Percentiles rank a stretch among this genome's conserved stretches.
phyloP scores from a whole-genome alignment of 1,140 invertebrate species.

The Brachionus manjavacas region DNA sequence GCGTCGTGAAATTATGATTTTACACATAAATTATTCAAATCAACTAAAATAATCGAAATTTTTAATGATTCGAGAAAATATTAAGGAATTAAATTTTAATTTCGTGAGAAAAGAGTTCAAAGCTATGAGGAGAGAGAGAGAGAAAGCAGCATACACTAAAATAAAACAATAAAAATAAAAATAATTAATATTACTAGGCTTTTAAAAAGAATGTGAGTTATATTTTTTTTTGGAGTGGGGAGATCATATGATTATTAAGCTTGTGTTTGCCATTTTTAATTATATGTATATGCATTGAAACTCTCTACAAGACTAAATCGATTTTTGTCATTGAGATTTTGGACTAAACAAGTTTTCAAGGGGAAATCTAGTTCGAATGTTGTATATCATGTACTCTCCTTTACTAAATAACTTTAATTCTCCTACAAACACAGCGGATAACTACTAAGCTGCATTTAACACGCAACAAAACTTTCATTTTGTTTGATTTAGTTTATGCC shows the following conservation, averaged over 20 bases:
- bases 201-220: neutral
- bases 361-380: neutral
- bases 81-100: neutral
- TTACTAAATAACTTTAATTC: slow-evolving; percentile 11
- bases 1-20: slow-evolving; percentile 25
- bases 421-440: neutral
- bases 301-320: neutral
- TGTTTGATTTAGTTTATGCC: neutral
- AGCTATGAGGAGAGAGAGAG: neutral
- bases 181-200: neutral
- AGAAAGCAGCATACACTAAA: neutral
- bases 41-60: slow-evolving; percentile 1
- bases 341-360: neutral
- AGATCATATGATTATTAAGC: slow-evolving; percentile 13
- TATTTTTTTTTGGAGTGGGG: neutral
- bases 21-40: slow-evolving; percentile 9
- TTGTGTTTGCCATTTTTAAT: neutral
- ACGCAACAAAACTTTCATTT: neutral
- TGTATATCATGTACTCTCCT: neutral
- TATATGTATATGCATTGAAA: neutral
- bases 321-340: neutral
- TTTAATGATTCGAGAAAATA: slow-evolving; percentile 23
- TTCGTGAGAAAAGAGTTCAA: slow-evolving; percentile 7
- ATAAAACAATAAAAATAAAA: neutral
- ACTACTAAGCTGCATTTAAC: neutral